phyloP scores from a whole-genome alignment of 2,888 invertebrate species.

The Ischnura elegans region DNA sequence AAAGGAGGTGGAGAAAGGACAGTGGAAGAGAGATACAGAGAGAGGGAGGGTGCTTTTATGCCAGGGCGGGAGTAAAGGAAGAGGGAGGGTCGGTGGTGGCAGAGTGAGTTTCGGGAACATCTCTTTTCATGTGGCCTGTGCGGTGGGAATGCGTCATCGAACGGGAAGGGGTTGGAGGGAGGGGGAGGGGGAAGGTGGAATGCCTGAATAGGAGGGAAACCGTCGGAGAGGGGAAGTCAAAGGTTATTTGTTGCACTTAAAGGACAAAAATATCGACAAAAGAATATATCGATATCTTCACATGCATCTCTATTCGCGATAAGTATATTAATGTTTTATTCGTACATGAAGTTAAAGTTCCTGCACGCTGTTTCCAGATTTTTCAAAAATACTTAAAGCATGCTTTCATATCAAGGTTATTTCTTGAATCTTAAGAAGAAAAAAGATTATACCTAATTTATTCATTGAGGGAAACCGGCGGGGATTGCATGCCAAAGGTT shows the following conservation, averaged over 20 bases:
- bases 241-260: not conserved
- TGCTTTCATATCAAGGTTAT: too few species aligned
- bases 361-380: too few species aligned
- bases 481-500: too few species aligned
- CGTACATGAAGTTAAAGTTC: too few species aligned
- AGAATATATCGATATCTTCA: too few species aligned
- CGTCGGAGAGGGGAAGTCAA: not conserved
- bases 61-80: not conserved
- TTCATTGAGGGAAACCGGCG: too few species aligned
- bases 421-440: too few species aligned
- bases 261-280: too few species aligned
- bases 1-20: not conserved
- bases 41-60: not conserved
- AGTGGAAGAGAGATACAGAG: not conserved
- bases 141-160: slow-evolving; percentile 12
- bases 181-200: not conserved
- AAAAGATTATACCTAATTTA: too few species aligned
- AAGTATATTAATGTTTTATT: too few species aligned
- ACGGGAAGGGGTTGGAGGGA: not conserved
- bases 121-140: slow-evolving; percentile 10
- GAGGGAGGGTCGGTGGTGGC: not conserved
- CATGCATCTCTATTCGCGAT: too few species aligned
- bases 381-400: too few species aligned
- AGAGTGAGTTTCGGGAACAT: slow-evolving; percentile 19
- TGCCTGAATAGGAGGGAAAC: not conserved